Evolutionary conservation across 2,797 vertebrate species (phyloP).

Genomic region (Rhincodon typus): DNA sequence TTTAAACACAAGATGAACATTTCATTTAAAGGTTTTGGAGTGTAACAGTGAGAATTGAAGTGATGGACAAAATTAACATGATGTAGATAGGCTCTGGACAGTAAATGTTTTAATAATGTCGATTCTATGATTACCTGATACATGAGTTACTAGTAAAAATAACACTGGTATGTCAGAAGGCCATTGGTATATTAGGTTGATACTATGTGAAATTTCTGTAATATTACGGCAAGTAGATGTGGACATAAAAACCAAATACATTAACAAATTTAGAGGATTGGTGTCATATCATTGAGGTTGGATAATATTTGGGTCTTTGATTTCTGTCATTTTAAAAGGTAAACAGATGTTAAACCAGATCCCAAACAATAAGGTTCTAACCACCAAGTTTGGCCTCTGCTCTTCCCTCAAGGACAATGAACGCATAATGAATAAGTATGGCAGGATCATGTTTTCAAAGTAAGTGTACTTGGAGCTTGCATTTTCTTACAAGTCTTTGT

Average conservation of each 20-base stretch:
- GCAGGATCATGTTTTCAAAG: conserved; percentile 50
- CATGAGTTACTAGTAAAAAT: neutral
- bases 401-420: conserved; percentile 69
- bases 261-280: neutral
- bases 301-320: neutral
- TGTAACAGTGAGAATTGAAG: neutral
- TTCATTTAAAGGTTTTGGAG: neutral
- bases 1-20: neutral
- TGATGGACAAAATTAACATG: neutral
- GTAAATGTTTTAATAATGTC: neutral
- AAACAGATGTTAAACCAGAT: conserved; percentile 81
- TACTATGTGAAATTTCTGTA: neutral
- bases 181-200: no score
- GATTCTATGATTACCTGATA: neutral
- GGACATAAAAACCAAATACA: neutral
- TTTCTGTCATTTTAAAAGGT: conserved; percentile 52
- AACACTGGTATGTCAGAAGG: neutral
- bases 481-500: neutral
- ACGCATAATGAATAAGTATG: conserved; percentile 56
- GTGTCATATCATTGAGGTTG: neutral
- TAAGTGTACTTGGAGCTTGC: conserved; percentile 45
- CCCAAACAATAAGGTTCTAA: conserved; percentile 79
- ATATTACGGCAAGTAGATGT: neutral
- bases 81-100: neutral
- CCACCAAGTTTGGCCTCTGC: conserved; percentile 78